phyloP scores from a whole-genome alignment of 2,797 vertebrate species.

The Sebastes hubbsi region DNA sequence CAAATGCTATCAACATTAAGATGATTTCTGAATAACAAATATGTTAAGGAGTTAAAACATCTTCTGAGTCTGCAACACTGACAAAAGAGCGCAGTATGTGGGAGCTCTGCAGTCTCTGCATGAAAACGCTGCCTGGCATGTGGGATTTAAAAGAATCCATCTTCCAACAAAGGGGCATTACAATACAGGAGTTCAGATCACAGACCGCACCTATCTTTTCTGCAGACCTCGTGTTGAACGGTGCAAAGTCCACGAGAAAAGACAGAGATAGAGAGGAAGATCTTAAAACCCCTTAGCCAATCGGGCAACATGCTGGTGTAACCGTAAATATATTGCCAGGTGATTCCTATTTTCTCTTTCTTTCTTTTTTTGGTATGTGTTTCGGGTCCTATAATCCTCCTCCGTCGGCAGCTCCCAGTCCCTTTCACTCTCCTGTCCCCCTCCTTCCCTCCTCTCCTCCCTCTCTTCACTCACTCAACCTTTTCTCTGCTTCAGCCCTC shows the following conservation, averaged over 20 bases:
- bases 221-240: constrained; percentile 34
- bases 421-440: constrained; percentile 47
- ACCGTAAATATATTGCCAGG: constrained; percentile 62
- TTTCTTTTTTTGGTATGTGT: constrained; percentile 20
- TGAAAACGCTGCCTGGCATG: constrained; percentile 25
- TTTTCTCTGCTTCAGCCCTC: constrained; percentile 58
- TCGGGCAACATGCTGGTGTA: constrained; percentile 31
- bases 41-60: neutral
- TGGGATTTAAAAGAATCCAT: constrained; percentile 39
- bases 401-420: constrained; percentile 37
- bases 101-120: constrained; percentile 29
- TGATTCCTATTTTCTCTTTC: constrained; percentile 42
- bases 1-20: neutral
- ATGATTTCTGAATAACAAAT: constrained; percentile 7
- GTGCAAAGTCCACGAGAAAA: neutral
- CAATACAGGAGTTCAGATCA: constrained; percentile 28
- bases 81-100: constrained; percentile 22
- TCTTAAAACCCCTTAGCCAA: constrained; percentile 40
- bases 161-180: constrained; percentile 41
- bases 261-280: constrained; percentile 1
- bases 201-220: constrained; percentile 26
- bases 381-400: constrained; percentile 36
- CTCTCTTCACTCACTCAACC: constrained; percentile 48
- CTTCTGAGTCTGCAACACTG: neutral
- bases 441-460: constrained; percentile 1